Percentiles rank a stretch among this genome's conserved stretches.
These are phyloP conservation scores for Mormyrops attenuatus DNA, from an alignment of 2,797 vertebrate species.

Conservation along the genomic window DNA sequence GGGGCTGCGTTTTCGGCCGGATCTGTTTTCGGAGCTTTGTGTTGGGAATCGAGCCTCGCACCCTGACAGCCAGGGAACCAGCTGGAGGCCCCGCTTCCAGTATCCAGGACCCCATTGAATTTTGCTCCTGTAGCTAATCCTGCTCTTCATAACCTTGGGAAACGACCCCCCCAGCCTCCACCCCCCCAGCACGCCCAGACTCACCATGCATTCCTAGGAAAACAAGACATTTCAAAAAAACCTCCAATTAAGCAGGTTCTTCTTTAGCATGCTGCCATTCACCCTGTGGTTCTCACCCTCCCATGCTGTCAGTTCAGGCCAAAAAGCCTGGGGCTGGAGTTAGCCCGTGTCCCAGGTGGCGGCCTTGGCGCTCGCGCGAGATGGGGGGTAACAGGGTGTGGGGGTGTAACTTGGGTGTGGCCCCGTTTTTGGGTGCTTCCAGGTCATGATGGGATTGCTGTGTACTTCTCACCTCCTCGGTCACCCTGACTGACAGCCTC, in stretches of 20 bases:
- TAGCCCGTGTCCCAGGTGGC: conserved; percentile 65
- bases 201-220: conserved; percentile 56
- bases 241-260: conserved; percentile 66
- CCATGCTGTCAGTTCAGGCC: conserved; percentile 44
- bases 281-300: conserved; percentile 37
- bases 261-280: conserved; percentile 59
- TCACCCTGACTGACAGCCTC: background rate
- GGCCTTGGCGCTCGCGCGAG: conserved; percentile 47
- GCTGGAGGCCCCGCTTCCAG: conserved; percentile 51
- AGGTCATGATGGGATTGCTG: conserved; percentile 54
- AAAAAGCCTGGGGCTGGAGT: conserved; percentile 56
- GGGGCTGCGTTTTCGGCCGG: background rate
- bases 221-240: conserved; percentile 63
- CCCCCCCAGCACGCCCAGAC: conserved; percentile 32
- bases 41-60: background rate
- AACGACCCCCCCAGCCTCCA: conserved; percentile 39
- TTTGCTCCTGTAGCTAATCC: conserved; percentile 61
- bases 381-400: conserved; percentile 19
- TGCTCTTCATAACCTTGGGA: conserved; percentile 70
- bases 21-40: background rate
- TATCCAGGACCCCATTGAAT: conserved; percentile 58
- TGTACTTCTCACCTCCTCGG: background rate
- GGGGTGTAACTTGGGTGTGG: conserved; percentile 43
- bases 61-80: conserved; percentile 48
- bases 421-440: background rate